A percentile compares a stretch with the other conserved stretches of the same genome.
phyloP scores from a whole-genome alignment of 2,888 invertebrate genomes.

The Leptarthrus brevirostris region DNA sequence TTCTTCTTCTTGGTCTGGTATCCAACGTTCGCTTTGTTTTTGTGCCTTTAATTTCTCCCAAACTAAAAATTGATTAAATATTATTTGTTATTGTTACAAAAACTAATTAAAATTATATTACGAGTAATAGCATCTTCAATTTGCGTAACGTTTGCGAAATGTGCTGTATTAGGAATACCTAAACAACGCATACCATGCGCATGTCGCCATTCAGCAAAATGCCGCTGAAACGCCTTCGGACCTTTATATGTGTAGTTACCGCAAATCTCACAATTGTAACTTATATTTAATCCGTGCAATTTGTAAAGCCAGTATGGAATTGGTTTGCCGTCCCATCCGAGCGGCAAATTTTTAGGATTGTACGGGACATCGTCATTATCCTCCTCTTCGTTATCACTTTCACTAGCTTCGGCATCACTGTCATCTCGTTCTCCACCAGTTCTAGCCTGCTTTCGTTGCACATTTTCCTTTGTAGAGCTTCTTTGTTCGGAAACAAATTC shows the following conservation, averaged over 20 bases:
- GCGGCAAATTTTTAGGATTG: conserved; percentile 98
- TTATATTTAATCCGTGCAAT: conserved; percentile 97
- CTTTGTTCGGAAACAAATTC: conserved; percentile 88
- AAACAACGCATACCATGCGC: conserved; percentile 97
- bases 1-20: conserved; percentile 97
- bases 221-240: conserved; percentile 98
- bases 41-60: conserved; percentile 98
- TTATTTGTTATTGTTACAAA: background rate
- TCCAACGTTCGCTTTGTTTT: conserved; percentile 96
- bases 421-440: conserved; percentile 94
- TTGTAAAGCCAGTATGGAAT: conserved; percentile 99
- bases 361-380: conserved; percentile 97
- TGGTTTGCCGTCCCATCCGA: conserved; percentile 98
- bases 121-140: conserved; percentile 96
- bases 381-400: conserved; percentile 82
- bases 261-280: conserved; percentile 99
- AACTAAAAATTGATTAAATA: conserved; percentile 70
- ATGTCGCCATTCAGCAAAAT: conserved; percentile 94
- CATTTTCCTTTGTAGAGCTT: conserved; percentile 95
- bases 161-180: conserved; percentile 99
- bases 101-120: conserved; percentile 66
- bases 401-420: conserved; percentile 90
- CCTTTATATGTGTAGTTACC: conserved; percentile 99
- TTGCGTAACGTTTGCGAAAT: conserved; percentile 99
- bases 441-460: conserved; percentile 96